Evolutionary conservation across 1,140 invertebrate species (phyloP), one percentile per base, ranked within the genome.

Genomic region (Araneus ventricosus): DNA sequence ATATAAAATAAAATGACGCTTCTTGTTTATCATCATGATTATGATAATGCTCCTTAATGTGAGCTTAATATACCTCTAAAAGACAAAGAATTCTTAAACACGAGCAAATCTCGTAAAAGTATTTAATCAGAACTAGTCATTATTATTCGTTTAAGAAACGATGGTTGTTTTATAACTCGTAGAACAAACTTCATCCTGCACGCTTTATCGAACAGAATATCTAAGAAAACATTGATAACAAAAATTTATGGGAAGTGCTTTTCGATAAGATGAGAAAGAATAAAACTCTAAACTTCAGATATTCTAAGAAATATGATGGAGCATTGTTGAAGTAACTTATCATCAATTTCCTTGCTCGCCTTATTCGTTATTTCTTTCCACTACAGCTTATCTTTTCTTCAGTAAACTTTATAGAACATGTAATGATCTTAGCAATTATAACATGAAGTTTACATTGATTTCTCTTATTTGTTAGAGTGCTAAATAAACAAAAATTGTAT

Each of bases 161-260:
- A 37, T 34, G 14, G 30, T 34, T 75, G 30, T 37, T 75, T 52
- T 34, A 37, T 75, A 27, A 75, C 30, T 75, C 17, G 17, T 2
- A 75, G 70, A 10, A 37, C 14, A 75, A 75, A 37, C 70, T 75
- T 75, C 34, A 75, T 6, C 22, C 17, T 14, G 70, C 30, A 34
- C 27, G 17, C 30, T 37, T 75, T 37, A 75, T 75, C 70, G 70
- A 34, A 34, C 14, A 75, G 30, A 34, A 34, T 37, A 34, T 34
- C 70, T 37, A 75, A 75, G 30, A 75, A 75, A 67, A 34, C 30
- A 27, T 37, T 75, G 70, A 75, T 75, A 34, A 37, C 14, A 75
- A 75, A 75, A 75, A 34, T 37, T 30, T 75, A 75, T 34, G n/a
- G 70, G 14, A 75, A 75, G 70, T 75, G 34, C 70, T 75, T 75